Percentiles rank a stretch among this genome's conserved stretches.
phyloP scores from a whole-genome alignment of 2,113 vertebrate species.

The Ptychochromis oligacanthus region DNA sequence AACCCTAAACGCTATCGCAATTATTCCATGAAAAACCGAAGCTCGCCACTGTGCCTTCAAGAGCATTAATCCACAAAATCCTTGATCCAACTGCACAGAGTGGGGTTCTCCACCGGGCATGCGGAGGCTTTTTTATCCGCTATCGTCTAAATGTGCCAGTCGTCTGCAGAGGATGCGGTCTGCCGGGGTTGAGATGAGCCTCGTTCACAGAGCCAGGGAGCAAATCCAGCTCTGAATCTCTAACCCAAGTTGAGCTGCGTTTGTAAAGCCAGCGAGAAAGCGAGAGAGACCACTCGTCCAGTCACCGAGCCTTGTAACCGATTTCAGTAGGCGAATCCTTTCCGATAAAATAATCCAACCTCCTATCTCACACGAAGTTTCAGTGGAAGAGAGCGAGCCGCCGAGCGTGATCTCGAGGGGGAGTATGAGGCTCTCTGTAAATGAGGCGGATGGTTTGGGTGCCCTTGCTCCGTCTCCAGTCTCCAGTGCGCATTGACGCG shows the following conservation, averaged over 20 bases:
- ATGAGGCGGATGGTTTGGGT: constrained; percentile 74
- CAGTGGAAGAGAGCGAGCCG: constrained; percentile 53
- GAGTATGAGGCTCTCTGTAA: constrained; percentile 43
- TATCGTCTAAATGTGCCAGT: constrained; percentile 56
- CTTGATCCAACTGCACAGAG: constrained; percentile 71
- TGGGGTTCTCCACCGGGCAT: constrained; percentile 28
- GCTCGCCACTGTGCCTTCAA: constrained; percentile 68
- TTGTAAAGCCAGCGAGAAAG: constrained; percentile 28
- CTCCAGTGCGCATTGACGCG: constrained; percentile 90
- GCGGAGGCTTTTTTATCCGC: constrained; percentile 36
- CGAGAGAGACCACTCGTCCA: constrained; percentile 54
- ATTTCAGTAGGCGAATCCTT: constrained; percentile 49
- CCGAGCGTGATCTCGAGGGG: constrained; percentile 53
- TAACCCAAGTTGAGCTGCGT: constrained; percentile 51
- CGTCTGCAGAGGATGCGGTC: constrained; percentile 58
- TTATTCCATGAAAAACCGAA: constrained; percentile 77
- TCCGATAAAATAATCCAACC: constrained; percentile 60
- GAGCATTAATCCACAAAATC: constrained; percentile 76
- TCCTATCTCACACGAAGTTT: constrained; percentile 63
- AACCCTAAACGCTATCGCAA: constrained; percentile 37
- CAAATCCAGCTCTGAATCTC: constrained; percentile 63
- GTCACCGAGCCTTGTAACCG: constrained; percentile 38
- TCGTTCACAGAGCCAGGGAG: constrained; percentile 46
- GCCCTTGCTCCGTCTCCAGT: constrained; percentile 77
- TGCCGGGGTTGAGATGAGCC: constrained; percentile 31